These are phyloP conservation scores for Pangasius krempfi DNA, from an alignment of 2,797 vertebrate genomes.

Conservation along the genomic window DNA sequence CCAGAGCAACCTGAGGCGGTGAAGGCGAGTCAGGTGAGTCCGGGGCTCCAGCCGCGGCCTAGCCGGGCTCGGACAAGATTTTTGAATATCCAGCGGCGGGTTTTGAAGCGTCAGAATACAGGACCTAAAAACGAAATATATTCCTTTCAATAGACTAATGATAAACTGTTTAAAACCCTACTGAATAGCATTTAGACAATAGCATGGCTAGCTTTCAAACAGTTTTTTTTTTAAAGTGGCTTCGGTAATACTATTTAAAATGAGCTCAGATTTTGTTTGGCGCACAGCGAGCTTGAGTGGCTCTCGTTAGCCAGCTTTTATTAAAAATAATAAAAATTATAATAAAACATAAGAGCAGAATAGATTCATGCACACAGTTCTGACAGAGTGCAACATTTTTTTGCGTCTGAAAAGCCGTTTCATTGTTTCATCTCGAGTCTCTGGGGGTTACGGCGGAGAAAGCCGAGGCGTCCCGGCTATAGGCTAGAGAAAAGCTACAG, in stretches of 20 bases:
- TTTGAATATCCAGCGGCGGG: conserved; percentile 63
- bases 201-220: conserved; percentile 68
- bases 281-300: neutral
- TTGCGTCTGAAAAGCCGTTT: conserved; percentile 69
- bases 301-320: neutral
- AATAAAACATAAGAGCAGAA: too few relatives aligned
- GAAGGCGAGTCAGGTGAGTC: conserved; percentile 81
- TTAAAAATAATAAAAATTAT: neutral
- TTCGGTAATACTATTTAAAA: conserved; percentile 58
- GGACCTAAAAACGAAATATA: neutral
- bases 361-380: conserved; percentile 31
- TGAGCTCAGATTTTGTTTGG: conserved; percentile 43
- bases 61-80: conserved; percentile 49
- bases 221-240: conserved; percentile 58
- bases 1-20: conserved; percentile 76
- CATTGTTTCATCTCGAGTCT: conserved; percentile 83
- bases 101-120: conserved; percentile 28
- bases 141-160: neutral
- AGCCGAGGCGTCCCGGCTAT: conserved; percentile 57
- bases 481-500: conserved; percentile 33
- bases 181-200: conserved; percentile 68
- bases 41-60: conserved; percentile 77
- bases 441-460: conserved; percentile 75
- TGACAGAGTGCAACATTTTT: conserved; percentile 41
- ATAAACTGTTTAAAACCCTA: neutral